Evolutionary conservation across 2,113 vertebrate species (phyloP).

Genomic region (Philantomba maxwellii): DNA sequence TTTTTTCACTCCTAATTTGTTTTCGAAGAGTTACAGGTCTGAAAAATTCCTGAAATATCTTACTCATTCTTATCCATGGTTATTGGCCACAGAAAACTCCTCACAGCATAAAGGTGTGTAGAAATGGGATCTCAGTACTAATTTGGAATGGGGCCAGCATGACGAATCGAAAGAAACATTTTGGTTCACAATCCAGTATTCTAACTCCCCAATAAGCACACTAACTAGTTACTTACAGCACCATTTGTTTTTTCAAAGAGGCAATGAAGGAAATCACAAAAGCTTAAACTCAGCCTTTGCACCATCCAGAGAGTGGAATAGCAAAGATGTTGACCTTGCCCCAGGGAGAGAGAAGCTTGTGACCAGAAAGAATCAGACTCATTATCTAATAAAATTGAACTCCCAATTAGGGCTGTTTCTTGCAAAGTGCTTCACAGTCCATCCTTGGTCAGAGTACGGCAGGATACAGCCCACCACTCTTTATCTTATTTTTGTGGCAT

Average conservation of each 20-base stretch:
- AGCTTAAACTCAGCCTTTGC: background rate
- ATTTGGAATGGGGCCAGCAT: background rate
- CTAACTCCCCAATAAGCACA: background rate
- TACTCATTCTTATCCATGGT: background rate
- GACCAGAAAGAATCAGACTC: background rate
- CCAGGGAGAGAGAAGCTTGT: background rate
- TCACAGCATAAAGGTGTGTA: background rate
- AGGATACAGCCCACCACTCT: background rate
- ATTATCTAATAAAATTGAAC: background rate
- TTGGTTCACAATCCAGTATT: background rate
- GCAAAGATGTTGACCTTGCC: background rate
- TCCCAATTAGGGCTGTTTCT: background rate
- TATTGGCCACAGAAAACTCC: background rate
- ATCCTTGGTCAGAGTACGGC: background rate
- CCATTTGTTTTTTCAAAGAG: background rate
- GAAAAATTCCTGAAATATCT: conserved; percentile 7
- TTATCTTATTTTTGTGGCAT: conserved; percentile 7
- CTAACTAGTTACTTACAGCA: background rate
- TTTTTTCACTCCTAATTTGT: conserved; percentile 60
- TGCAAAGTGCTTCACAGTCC: background rate
- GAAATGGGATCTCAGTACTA: background rate
- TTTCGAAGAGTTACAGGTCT: conserved; percentile 58
- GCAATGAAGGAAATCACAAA: background rate
- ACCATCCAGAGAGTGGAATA: background rate
- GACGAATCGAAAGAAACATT: background rate